Conservation (phyloP, 1,140 invertebrate species). For the Cotesia typhae region DNA sequence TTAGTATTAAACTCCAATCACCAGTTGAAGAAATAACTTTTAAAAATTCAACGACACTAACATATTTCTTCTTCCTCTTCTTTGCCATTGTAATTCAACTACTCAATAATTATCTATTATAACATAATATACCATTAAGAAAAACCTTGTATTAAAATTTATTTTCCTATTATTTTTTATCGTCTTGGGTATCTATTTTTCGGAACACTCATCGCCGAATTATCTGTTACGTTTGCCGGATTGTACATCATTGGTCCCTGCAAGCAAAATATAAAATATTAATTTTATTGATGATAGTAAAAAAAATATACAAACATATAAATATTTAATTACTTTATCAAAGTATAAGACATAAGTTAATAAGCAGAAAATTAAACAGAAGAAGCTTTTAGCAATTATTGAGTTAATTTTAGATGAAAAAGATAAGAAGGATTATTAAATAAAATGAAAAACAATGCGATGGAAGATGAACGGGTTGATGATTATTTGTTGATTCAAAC, state of each 20-base stretch:
- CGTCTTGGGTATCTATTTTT: constrained; percentile 55
- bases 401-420: no score
- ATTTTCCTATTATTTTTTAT: constrained; percentile 44
- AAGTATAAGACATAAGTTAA: neutral
- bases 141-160: constrained; percentile 40
- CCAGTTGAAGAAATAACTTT: no score
- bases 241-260: constrained; percentile 62
- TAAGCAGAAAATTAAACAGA: constrained; percentile 14
- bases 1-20: no score
- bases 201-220: constrained; percentile 48
- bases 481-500: neutral
- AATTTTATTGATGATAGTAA: constrained; percentile 1
- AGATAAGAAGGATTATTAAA: no score
- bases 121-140: constrained; percentile 8
- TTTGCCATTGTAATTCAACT: no score
- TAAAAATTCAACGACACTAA: no score
- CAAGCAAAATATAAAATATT: constrained; percentile 24
- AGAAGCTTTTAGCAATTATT: neutral
- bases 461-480: no score
- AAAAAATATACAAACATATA: no score
- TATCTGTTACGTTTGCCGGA: constrained; percentile 53
- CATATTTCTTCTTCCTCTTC: no score
- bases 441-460: no score
- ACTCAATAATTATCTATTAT: constrained; percentile 19
- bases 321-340: no score